Percentiles rank a stretch among this genome's conserved stretches.
phyloP scores from a whole-genome alignment of 2,797 vertebrate species.

The Kryptopterus vitreolus region DNA sequence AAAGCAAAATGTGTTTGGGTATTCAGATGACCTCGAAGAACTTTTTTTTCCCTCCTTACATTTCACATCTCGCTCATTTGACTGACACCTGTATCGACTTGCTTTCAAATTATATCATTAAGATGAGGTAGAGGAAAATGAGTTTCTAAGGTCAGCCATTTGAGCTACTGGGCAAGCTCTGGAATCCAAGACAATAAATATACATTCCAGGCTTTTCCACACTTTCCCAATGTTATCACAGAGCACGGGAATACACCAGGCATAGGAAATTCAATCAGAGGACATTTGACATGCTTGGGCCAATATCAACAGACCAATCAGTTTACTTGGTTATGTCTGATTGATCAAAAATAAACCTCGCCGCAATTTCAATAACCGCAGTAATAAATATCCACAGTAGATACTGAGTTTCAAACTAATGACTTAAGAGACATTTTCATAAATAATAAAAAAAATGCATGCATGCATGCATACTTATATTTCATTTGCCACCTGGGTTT shows the following conservation, averaged over 20 bases:
- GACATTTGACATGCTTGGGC: not conserved
- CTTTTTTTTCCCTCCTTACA: not conserved
- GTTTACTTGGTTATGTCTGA: conserved; percentile 42
- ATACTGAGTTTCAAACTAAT: conserved; percentile 27
- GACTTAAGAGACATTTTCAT: not conserved
- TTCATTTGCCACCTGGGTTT: not conserved
- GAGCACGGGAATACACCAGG: conserved; percentile 17
- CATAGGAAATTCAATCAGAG: conserved; percentile 47
- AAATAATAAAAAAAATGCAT: no score
- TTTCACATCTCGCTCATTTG: not conserved
- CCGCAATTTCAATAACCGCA: conserved; percentile 11
- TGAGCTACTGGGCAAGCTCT: conserved; percentile 37
- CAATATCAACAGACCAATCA: conserved; percentile 55
- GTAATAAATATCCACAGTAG: not conserved
- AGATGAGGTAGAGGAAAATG: conserved; percentile 9
- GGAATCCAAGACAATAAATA: conserved; percentile 45
- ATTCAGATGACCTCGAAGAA: not conserved
- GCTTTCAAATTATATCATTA: conserved; percentile 31
- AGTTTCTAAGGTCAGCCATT: conserved; percentile 27
- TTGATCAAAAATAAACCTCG: conserved; percentile 48
- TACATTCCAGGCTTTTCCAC: conserved; percentile 22
- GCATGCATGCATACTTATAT: not conserved
- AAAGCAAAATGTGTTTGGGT: no score
- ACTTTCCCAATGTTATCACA: conserved; percentile 33
- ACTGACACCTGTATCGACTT: conserved; percentile 28